Evolutionary conservation across 2,888 invertebrate species (phyloP), one percentile per base, ranked within the genome.

Genomic region (Orchestes rusci): DNA sequence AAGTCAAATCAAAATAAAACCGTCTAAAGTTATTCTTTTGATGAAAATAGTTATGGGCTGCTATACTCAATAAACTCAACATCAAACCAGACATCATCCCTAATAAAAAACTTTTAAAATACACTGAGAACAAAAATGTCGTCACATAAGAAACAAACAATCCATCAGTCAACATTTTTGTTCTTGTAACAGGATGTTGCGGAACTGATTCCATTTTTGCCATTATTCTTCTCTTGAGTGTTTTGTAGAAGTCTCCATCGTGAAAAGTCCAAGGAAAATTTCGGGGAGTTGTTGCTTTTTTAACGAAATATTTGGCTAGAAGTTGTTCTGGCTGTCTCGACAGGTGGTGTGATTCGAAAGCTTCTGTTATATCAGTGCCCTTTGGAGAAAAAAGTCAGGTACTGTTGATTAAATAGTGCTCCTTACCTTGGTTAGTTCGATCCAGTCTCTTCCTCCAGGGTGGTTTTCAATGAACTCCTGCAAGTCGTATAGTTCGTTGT

Each of bases 371-470:
- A 56, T 89, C 87, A 1, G 80, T 82, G 1, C 85, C 87, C 74
- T 81, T 4, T 34, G 8, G 34, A 34, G 16, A 7, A 16, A 34
- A 34, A 34, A 34, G 13, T 16, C 5, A 34, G 7, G 4, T 17
- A 34, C 16, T 10, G 34, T 8, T 31, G 8, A 10, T 31, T 31
- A 30, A 30, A 23, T 23, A 23, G 10, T 23, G 10, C 10, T 5
- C 10, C 23, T 7, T 23, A 23, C 86, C 72, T 81, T 77, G 1
- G 83, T 78, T 34, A 81, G 68, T 23, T 70, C 68, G 38, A 89
- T 59, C 88, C 88, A 90, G 60, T 83, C 81, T 0, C 71, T 58
- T 1, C 94, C 90, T 23, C 93, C 92, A 0, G 95, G 96, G 73
- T 96, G 96, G 33, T 70, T 73, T 3, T 78, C 66, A 3, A 86